Evolutionary conservation across 2,797 vertebrate genomes (phyloP).

Genomic region (Xenops minutus): DNA sequence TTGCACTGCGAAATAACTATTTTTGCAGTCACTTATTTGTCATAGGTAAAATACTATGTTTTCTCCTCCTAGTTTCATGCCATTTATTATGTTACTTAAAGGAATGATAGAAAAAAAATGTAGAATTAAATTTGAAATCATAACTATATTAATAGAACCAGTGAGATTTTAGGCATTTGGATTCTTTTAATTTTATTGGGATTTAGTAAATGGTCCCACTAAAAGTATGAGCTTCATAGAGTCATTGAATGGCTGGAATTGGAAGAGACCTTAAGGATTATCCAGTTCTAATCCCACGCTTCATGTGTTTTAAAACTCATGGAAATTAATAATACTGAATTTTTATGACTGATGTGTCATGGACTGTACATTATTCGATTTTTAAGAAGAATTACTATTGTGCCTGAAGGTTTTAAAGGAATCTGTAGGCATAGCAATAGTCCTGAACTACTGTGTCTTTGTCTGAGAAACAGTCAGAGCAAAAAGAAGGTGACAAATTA

Average conservation of each 20-base stretch:
- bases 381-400: not conserved
- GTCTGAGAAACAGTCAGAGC: not conserved
- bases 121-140: not conserved
- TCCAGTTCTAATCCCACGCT: not conserved
- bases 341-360: not conserved
- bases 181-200: not conserved
- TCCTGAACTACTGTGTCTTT: not conserved
- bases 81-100: not conserved
- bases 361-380: not conserved
- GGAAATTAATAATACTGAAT: not conserved
- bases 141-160: not conserved
- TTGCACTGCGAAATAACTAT: not conserved
- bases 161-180: not conserved
- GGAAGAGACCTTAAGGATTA: not conserved
- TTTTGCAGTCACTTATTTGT: not conserved
- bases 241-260: not conserved
- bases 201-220: not conserved
- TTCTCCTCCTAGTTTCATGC: not conserved
- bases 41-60: not conserved
- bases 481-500: not conserved
- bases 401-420: not conserved
- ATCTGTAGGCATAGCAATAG: not conserved
- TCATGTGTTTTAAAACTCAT: not conserved
- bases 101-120: not conserved
- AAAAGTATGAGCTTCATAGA: not conserved